Conservation (phyloP, 2,797 vertebrate genomes). For the Pseudomugil tenellus region DNA sequence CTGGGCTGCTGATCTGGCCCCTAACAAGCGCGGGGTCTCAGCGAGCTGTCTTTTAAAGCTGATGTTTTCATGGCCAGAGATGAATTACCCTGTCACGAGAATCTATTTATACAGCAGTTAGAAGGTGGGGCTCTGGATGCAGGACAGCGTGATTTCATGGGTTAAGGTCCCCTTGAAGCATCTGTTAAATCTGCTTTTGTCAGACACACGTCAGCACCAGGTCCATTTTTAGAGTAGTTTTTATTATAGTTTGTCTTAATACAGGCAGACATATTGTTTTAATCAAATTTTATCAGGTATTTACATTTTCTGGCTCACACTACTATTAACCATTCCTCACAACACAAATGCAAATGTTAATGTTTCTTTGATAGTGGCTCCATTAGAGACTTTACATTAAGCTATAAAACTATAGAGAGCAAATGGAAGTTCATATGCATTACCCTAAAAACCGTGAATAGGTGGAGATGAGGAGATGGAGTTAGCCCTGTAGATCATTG, state of each 20-base stretch:
- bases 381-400: slow-evolving; percentile 72
- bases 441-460: slow-evolving; percentile 56
- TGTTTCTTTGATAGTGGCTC: slow-evolving; percentile 60
- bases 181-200: slow-evolving; percentile 87
- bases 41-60: slow-evolving; percentile 93
- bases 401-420: slow-evolving; percentile 57
- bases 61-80: slow-evolving; percentile 95
- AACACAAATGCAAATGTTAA: slow-evolving; percentile 51
- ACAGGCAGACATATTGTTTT: slow-evolving; percentile 41
- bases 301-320: slow-evolving; percentile 29
- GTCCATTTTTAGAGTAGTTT: slow-evolving; percentile 67
- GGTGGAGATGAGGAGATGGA: slow-evolving; percentile 41
- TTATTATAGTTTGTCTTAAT: slow-evolving; percentile 54
- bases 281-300: slow-evolving; percentile 28
- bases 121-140: slow-evolving; percentile 88
- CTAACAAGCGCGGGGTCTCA: slow-evolving; percentile 93
- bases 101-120: slow-evolving; percentile 96
- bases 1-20: slow-evolving; percentile 93
- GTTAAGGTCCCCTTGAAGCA: slow-evolving; percentile 90
- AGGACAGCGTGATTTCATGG: slow-evolving; percentile 90
- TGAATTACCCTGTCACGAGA: slow-evolving; percentile 96
- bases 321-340: slow-evolving; percentile 41
- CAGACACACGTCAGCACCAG: slow-evolving; percentile 76
- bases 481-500: slow-evolving; percentile 54
- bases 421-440: slow-evolving; percentile 76